Percentiles rank a stretch among this genome's conserved stretches.
Conservation (phyloP, 2,797 vertebrate genomes). For the Sternarchorhynchus goeldii region DNA sequence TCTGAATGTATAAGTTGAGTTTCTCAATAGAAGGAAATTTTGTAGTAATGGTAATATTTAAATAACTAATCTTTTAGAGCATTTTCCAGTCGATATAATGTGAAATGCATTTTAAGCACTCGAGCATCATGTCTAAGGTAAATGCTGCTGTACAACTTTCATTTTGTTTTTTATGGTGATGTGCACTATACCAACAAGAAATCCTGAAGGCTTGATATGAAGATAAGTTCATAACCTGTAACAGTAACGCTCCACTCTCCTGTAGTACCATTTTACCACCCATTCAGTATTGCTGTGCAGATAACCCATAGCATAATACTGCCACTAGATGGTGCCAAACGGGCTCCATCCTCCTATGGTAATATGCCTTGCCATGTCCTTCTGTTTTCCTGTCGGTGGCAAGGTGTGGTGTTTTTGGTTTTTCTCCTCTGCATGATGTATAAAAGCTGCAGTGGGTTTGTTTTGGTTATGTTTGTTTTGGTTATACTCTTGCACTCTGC, state of each 20-base stretch:
- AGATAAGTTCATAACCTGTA: background rate
- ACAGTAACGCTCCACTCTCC: conserved; percentile 4
- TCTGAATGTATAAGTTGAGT: conserved; percentile 66
- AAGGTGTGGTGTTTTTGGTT: too few species aligned
- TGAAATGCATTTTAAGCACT: conserved; percentile 76
- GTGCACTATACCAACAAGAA: conserved; percentile 64
- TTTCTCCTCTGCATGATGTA: background rate
- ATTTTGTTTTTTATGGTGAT: conserved; percentile 76
- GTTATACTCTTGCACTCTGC: background rate
- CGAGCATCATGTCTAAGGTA: conserved; percentile 70
- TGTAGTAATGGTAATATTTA: conserved; percentile 41
- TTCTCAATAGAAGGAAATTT: conserved; percentile 47
- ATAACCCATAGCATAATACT: background rate
- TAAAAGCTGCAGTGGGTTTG: background rate
- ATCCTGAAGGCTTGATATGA: conserved; percentile 36
- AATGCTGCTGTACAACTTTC: conserved; percentile 75
- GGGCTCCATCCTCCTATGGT: background rate
- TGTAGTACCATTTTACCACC: conserved; percentile 2
- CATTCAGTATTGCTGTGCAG: conserved; percentile 15
- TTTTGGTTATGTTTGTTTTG: background rate
- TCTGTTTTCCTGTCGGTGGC: background rate
- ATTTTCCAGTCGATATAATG: conserved; percentile 80
- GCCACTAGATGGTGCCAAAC: conserved; percentile 31
- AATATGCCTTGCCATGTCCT: background rate
- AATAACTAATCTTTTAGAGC: conserved; percentile 59